phyloP scores from a whole-genome alignment of 1,140 invertebrate genomes.

The Atta colombica region DNA sequence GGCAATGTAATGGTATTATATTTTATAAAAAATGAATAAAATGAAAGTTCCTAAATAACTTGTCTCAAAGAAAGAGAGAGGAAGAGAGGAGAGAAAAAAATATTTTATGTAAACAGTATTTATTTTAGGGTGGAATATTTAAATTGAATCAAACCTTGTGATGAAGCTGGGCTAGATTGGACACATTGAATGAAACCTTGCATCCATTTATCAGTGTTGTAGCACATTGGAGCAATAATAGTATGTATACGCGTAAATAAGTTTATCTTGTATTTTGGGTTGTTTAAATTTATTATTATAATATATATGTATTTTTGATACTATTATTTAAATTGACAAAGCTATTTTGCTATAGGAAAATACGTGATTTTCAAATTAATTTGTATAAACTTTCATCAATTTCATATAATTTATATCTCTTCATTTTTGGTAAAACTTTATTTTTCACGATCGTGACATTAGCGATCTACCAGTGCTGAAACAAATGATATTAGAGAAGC shows the following conservation, averaged over 20 bases:
- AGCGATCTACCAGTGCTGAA: conserved; percentile 13
- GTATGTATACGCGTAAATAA: conserved; percentile 71
- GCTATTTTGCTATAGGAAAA: conserved; percentile 60
- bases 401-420: conserved; percentile 40
- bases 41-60: conserved; percentile 24
- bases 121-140: conserved; percentile 79
- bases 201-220: conserved; percentile 72
- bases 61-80: neutral
- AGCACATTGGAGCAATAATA: conserved; percentile 77
- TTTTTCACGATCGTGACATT: conserved; percentile 4
- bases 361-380: conserved; percentile 57
- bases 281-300: conserved; percentile 59
- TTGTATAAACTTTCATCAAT: conserved; percentile 49
- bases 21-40: neutral
- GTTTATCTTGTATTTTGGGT: conserved; percentile 67
- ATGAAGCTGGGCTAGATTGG: conserved; percentile 69
- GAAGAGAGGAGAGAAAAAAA: neutral
- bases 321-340: conserved; percentile 64
- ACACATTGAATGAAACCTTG: conserved; percentile 73
- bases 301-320: conserved; percentile 68
- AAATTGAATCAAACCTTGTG: conserved; percentile 73
- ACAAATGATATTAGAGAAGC: conserved; percentile 10
- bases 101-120: conserved; percentile 43
- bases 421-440: neutral
- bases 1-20: neutral